Conservation (phyloP, 2,888 invertebrate species). For the Agriopis leucophaearia region DNA sequence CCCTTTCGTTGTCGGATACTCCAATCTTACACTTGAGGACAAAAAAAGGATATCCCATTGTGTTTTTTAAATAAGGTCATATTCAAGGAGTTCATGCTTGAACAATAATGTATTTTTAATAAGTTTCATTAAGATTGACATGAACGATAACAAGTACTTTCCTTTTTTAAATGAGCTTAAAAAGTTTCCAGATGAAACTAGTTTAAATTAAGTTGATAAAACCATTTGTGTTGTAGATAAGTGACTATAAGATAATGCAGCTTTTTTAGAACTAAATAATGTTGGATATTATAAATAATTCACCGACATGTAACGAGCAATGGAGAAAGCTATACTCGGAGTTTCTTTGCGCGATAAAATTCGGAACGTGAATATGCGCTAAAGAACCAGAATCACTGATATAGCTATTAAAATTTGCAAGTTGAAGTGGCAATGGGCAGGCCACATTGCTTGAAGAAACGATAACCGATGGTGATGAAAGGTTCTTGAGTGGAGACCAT, state of each 20-base stretch:
- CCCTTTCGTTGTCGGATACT: constrained; percentile 79
- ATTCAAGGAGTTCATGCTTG: constrained; percentile 77
- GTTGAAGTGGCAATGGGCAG: too few species aligned
- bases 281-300: too few species aligned
- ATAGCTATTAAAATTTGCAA: too few species aligned
- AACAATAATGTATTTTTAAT: constrained; percentile 82
- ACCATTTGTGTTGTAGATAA: not conserved
- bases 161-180: constrained; percentile 50
- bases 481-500: too few species aligned
- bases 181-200: constrained; percentile 19
- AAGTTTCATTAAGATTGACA: constrained; percentile 84
- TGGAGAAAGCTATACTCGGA: too few species aligned
- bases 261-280: not conserved
- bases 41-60: constrained; percentile 79
- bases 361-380: too few species aligned
- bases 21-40: constrained; percentile 73
- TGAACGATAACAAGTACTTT: constrained; percentile 71
- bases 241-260: not conserved
- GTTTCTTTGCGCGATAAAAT: too few species aligned
- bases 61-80: constrained; percentile 74
- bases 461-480: too few species aligned
- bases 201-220: not conserved
- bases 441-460: too few species aligned
- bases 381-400: too few species aligned
- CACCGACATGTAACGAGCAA: too few species aligned